Percentiles rank a stretch among this genome's conserved stretches.
Conservation (phyloP, 2,888 invertebrate genomes). For the Aleiodes alternator region DNA sequence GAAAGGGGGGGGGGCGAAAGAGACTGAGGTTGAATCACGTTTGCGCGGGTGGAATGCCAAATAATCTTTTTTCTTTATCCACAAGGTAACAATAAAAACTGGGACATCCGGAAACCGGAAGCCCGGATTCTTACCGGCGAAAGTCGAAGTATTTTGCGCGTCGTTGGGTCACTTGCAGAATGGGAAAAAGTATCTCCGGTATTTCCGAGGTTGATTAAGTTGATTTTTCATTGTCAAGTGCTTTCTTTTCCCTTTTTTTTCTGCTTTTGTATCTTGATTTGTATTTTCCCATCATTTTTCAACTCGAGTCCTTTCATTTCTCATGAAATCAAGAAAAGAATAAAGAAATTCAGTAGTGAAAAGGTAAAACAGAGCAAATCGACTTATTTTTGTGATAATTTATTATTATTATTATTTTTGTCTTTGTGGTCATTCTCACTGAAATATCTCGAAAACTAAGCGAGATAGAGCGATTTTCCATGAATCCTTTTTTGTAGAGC, state of each 20-base stretch:
- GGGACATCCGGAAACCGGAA: constrained; percentile 42
- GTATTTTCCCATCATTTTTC: no score
- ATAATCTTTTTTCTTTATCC: constrained; percentile 42
- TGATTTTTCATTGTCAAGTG: constrained; percentile 12
- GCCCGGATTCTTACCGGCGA: constrained; percentile 40
- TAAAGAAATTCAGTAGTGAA: no score
- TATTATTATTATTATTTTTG: no score
- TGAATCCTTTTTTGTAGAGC: no score
- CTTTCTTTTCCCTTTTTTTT: constrained; percentile 4
- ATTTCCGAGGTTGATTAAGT: constrained; percentile 5
- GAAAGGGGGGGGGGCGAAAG: constrained; percentile 42
- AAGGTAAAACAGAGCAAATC: no score
- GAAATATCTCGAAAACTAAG: no score
- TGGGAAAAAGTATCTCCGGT: constrained; percentile 5
- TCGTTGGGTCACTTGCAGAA: neutral
- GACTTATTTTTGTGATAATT: no score
- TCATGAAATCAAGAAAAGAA: no score
- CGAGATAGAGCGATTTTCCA: no score
- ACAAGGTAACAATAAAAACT: constrained; percentile 36
- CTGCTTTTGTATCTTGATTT: neutral
- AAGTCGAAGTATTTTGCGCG: constrained; percentile 38
- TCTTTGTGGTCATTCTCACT: no score
- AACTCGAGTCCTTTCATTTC: no score
- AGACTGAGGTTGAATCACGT: constrained; percentile 64
- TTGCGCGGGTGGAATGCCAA: constrained; percentile 49